These are phyloP conservation scores for Scaptomyza hsui DNA, from an alignment of 1,140 invertebrate species.

Conservation along the genomic window DNA sequence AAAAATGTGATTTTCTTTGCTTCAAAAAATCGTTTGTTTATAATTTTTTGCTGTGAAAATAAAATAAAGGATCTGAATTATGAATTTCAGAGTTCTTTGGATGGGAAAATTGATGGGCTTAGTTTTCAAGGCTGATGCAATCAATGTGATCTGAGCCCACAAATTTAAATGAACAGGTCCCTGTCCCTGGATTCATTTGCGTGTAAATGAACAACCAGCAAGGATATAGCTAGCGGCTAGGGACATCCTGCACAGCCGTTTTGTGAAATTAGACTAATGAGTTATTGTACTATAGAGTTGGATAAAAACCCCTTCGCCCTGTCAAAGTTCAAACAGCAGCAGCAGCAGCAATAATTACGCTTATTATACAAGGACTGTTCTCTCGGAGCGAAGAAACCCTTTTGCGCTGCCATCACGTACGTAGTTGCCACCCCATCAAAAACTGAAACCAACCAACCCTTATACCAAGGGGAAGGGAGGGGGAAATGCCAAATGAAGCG, in stretches of 20 bases:
- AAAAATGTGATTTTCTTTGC: no score
- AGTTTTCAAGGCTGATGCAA: no score
- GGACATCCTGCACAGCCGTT: background rate
- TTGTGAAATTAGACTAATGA: slow-evolving; percentile 64
- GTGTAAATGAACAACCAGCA: slow-evolving; percentile 64
- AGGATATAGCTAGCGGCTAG: background rate
- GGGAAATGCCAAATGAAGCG: slow-evolving; percentile 51
- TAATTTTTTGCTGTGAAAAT: no score
- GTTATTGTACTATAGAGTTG: slow-evolving; percentile 57
- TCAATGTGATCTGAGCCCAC: slow-evolving; percentile 42
- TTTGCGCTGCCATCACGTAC: slow-evolving; percentile 30
- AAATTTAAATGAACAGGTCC: slow-evolving; percentile 42
- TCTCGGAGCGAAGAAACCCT: slow-evolving; percentile 47
- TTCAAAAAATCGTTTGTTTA: no score
- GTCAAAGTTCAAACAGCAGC: slow-evolving; percentile 61
- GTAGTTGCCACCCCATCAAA: background rate
- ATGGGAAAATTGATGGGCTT: no score
- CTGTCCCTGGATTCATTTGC: slow-evolving; percentile 71
- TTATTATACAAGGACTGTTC: slow-evolving; percentile 55
- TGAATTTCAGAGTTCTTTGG: no score
- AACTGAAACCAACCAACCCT: slow-evolving; percentile 47
- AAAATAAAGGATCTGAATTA: no score
- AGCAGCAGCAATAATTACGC: slow-evolving; percentile 66
- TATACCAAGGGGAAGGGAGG: slow-evolving; percentile 35
- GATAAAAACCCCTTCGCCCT: slow-evolving; percentile 24